These are phyloP conservation scores for Gadus macrocephalus DNA, from an alignment of 2,113 vertebrate genomes.

Conservation along the genomic window DNA sequence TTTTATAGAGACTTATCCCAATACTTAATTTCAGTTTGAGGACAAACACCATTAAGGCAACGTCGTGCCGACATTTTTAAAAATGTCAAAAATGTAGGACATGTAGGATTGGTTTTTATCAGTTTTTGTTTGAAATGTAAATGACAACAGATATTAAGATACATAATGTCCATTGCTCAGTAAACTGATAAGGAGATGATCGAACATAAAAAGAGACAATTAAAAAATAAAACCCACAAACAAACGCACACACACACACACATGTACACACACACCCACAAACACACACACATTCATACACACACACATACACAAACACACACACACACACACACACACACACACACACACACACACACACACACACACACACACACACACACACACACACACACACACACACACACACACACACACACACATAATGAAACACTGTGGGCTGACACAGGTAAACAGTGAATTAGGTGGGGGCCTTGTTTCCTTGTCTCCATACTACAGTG, in stretches of 20 bases:
- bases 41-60: background rate
- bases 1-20: background rate
- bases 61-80: background rate
- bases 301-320: constrained; percentile 8
- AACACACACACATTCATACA: constrained; percentile 22
- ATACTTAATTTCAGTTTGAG: background rate
- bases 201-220: no score
- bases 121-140: background rate
- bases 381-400: constrained; percentile 2
- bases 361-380: constrained; percentile 10
- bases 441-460: constrained; percentile 7
- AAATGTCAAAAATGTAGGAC: background rate
- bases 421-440: constrained; percentile 2
- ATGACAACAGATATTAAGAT: no score
- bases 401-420: constrained; percentile 3
- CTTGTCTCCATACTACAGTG: constrained; percentile 46
- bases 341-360: constrained; percentile 21
- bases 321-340: background rate
- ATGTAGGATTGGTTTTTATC: background rate
- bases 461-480: constrained; percentile 2
- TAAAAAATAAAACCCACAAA: no score
- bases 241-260: background rate
- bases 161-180: no score
- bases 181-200: no score
- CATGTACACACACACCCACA: background rate